phyloP scores from a whole-genome alignment of 2,888 invertebrate species.

The Melinopterus prodromus region DNA sequence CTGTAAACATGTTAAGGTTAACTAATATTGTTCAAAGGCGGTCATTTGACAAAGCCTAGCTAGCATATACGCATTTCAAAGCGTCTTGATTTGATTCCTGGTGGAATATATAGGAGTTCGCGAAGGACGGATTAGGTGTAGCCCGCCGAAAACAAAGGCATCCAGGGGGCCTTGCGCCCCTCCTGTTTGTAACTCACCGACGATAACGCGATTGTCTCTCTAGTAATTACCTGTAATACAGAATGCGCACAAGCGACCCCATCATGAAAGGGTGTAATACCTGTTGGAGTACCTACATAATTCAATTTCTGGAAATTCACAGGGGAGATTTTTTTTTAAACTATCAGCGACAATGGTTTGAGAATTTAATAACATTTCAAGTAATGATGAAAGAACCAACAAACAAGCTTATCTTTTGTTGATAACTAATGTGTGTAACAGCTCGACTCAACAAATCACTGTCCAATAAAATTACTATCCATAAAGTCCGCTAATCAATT shows the following conservation, averaged over 20 bases:
- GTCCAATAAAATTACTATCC: background rate
- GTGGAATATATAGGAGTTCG: background rate
- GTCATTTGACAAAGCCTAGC: conserved; percentile 47
- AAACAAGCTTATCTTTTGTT: too few species aligned
- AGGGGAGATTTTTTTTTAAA: background rate
- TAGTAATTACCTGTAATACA: background rate
- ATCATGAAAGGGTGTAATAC: background rate
- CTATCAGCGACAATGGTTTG: background rate
- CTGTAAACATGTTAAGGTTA: conserved; percentile 24
- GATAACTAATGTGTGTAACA: too few species aligned
- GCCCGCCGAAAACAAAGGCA: background rate
- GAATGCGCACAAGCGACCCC: background rate
- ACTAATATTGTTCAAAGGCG: conserved; percentile 52
- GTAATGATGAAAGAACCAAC: too few species aligned
- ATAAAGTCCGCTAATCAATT: background rate
- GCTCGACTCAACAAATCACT: too few species aligned
- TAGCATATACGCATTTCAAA: background rate
- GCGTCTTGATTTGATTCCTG: background rate
- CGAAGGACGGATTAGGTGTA: background rate
- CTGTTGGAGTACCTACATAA: background rate
- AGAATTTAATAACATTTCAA: background rate
- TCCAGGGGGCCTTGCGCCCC: background rate
- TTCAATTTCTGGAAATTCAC: background rate
- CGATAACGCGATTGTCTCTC: background rate
- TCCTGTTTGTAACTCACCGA: background rate